Evolutionary conservation across 1,140 invertebrate genomes (phyloP).

Genomic region (Bradysia coprophila): DNA sequence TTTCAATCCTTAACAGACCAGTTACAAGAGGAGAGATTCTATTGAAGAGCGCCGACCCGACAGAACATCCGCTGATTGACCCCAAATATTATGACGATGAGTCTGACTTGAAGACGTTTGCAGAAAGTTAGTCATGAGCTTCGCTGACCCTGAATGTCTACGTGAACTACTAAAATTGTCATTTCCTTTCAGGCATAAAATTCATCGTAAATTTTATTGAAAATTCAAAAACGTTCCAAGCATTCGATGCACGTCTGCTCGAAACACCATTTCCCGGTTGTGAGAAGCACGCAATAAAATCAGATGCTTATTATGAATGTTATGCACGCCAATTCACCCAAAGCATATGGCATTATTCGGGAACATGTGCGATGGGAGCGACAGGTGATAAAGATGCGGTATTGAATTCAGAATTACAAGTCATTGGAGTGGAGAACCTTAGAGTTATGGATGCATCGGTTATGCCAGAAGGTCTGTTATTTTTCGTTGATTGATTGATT

Average conservation of each 20-base stretch:
- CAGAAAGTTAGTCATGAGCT: no score
- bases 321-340: constrained; percentile 34
- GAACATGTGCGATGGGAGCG: constrained; percentile 67
- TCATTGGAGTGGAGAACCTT: constrained; percentile 38
- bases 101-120: no score
- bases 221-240: constrained; percentile 33
- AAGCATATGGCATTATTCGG: constrained; percentile 51
- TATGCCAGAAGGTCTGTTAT: not conserved
- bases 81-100: no score
- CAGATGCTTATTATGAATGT: constrained; percentile 48
- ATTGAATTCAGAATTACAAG: constrained; percentile 40
- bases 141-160: no score
- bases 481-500: not conserved
- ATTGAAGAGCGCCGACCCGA: no score
- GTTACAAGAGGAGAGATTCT: no score
- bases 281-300: constrained; percentile 32
- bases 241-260: constrained; percentile 33
- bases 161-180: no score
- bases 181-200: no score
- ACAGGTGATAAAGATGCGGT: constrained; percentile 37
- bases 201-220: no score
- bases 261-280: constrained; percentile 36
- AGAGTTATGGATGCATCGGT: constrained; percentile 48
- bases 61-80: no score
- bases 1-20: no score